phyloP scores from a whole-genome alignment of 2,797 vertebrate genomes.

The Aselliscus stoliczkanus region DNA sequence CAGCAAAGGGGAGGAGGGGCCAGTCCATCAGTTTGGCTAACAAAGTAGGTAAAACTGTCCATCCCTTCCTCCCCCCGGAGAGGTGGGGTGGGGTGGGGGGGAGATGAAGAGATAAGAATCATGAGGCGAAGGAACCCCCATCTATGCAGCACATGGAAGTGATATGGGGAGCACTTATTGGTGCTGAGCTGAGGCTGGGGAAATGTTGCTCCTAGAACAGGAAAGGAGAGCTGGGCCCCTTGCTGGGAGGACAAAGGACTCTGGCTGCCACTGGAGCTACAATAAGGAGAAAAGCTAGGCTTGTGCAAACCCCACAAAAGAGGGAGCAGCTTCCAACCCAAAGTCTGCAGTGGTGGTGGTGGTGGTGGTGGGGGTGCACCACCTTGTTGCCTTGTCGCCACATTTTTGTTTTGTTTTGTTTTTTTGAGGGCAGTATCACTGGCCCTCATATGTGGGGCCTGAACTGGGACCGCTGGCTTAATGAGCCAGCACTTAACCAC shows the following conservation, averaged over 20 bases:
- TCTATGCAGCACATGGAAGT: fast-evolving
- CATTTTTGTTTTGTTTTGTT: too few species aligned
- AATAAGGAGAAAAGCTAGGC: neutral
- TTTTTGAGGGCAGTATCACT: too few species aligned
- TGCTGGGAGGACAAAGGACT: neutral
- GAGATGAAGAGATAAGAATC: neutral
- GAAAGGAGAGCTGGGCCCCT: neutral
- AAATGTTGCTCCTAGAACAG: neutral
- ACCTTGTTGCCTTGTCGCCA: fast-evolving
- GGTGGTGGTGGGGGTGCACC: fast-evolving
- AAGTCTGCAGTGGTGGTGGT: neutral
- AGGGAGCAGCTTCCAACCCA: neutral
- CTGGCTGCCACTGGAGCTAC: neutral
- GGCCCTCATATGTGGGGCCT: too few species aligned
- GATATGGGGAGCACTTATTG: fast-evolving
- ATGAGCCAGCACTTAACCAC: too few species aligned
- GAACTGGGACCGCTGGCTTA: too few species aligned
- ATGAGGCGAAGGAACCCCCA: fast-evolving
- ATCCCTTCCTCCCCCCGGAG: neutral
- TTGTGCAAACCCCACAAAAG: fast-evolving
- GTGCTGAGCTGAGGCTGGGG: neutral
- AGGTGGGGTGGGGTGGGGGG: fast-evolving
- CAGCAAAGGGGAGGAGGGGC: neutral
- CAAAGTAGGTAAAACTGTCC: neutral
- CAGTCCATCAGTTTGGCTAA: neutral